These are phyloP conservation scores for Halocaridina rubra DNA, from an alignment of 2,888 invertebrate genomes.

Conservation along the genomic window DNA sequence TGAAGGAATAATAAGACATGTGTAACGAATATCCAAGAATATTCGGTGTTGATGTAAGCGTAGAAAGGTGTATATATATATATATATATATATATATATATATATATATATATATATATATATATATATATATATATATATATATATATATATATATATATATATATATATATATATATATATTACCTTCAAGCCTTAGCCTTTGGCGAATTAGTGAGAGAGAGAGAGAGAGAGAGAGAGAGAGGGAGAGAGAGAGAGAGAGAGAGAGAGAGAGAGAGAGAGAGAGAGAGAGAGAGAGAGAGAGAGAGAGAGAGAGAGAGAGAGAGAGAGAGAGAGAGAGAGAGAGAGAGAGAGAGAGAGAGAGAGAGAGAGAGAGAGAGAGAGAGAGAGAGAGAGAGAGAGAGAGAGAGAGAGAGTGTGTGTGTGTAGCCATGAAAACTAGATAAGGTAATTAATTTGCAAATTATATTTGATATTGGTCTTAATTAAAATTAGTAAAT, in stretches of 20 bases:
- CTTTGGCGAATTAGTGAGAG: neutral
- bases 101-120: too few relatives aligned
- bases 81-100: too few relatives aligned
- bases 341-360: neutral
- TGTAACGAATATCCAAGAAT: too few relatives aligned
- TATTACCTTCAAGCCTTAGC: neutral
- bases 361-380: neutral
- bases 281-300: neutral
- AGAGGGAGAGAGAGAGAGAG: neutral
- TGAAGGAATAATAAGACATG: too few relatives aligned
- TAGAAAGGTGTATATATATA: too few relatives aligned
- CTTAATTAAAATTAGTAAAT: too few relatives aligned
- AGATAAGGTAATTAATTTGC: too few relatives aligned
- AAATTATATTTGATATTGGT: too few relatives aligned
- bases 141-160: constrained; percentile 10
- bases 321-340: neutral
- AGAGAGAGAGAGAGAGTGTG: neutral
- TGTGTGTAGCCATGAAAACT: too few relatives aligned
- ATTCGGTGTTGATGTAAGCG: too few relatives aligned
- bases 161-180: neutral
- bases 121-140: neutral
- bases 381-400: neutral
- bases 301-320: neutral
- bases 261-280: neutral
- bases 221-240: constrained; percentile 19